These are phyloP conservation scores for Cyclargus thomasi DNA, from an alignment of 1,140 invertebrate species.

Conservation along the genomic window DNA sequence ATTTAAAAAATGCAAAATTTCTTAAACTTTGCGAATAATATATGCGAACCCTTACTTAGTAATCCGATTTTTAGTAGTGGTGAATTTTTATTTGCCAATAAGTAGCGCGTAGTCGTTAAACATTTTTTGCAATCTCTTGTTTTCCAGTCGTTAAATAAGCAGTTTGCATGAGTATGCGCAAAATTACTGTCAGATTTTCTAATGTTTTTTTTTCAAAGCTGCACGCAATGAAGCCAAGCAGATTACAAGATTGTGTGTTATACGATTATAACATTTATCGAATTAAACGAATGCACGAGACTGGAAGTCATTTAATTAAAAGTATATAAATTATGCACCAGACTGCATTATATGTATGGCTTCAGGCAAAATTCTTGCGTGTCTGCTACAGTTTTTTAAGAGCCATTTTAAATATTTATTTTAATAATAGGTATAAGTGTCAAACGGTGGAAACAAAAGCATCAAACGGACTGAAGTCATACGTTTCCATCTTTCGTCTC, in stretches of 20 bases:
- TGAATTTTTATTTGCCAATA: background rate
- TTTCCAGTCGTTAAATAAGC: background rate
- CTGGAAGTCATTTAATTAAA: constrained; percentile 11
- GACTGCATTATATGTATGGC: background rate
- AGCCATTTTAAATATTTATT: too few relatives aligned
- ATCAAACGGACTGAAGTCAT: too few relatives aligned
- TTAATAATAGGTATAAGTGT: too few relatives aligned
- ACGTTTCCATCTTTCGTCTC: background rate
- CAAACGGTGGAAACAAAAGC: too few relatives aligned
- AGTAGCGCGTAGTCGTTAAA: background rate
- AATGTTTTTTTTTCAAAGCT: background rate
- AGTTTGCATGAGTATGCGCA: background rate
- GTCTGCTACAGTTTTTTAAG: background rate
- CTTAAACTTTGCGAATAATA: too few relatives aligned
- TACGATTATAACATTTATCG: background rate
- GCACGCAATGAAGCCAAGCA: constrained; percentile 10
- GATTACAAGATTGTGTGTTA: constrained; percentile 6
- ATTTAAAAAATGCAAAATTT: too few relatives aligned
- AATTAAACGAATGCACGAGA: background rate
- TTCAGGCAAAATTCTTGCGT: background rate
- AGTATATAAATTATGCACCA: background rate
- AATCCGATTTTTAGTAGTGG: background rate
- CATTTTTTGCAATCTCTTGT: background rate
- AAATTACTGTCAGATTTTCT: background rate
- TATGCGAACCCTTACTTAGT: too few relatives aligned